These are phyloP conservation scores for Dolichallabes microphthalmus DNA, from an alignment of 2,113 vertebrate species.

Conservation along the genomic window DNA sequence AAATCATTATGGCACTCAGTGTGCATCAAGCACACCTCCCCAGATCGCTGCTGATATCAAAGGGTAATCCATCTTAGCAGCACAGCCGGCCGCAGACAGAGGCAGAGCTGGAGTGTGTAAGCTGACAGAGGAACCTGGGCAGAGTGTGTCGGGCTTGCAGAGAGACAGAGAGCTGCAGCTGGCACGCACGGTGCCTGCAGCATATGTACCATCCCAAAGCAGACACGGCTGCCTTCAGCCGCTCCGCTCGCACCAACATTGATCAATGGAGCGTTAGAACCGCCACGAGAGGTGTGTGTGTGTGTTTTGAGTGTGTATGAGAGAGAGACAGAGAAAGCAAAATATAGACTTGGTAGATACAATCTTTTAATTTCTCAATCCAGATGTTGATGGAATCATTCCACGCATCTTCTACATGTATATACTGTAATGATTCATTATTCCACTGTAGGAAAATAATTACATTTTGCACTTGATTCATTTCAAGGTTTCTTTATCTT, in stretches of 20 bases:
- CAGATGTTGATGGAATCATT: neutral
- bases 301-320: constrained; percentile 5
- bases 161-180: constrained; percentile 54
- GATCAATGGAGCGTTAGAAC: constrained; percentile 53
- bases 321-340: neutral
- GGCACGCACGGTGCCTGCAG: constrained; percentile 45
- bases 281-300: constrained; percentile 30
- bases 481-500: neutral
- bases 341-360: neutral
- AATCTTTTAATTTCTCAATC: neutral
- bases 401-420: neutral
- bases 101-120: constrained; percentile 55
- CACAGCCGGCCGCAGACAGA: constrained; percentile 54
- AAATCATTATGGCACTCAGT: constrained; percentile 50
- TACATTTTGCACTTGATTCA: neutral
- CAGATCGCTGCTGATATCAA: constrained; percentile 50
- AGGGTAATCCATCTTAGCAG: constrained; percentile 57
- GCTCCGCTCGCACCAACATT: constrained; percentile 47
- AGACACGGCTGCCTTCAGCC: constrained; percentile 51
- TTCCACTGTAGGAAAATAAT: too few species aligned
- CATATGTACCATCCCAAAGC: constrained; percentile 56
- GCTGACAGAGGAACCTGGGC: constrained; percentile 57
- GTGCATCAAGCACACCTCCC: constrained; percentile 41
- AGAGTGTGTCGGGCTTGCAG: constrained; percentile 51
- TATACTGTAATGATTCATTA: neutral